Base-by-base conservation (phyloP, 2,888 invertebrate species). In the Parnassius glacialis region DNA sequence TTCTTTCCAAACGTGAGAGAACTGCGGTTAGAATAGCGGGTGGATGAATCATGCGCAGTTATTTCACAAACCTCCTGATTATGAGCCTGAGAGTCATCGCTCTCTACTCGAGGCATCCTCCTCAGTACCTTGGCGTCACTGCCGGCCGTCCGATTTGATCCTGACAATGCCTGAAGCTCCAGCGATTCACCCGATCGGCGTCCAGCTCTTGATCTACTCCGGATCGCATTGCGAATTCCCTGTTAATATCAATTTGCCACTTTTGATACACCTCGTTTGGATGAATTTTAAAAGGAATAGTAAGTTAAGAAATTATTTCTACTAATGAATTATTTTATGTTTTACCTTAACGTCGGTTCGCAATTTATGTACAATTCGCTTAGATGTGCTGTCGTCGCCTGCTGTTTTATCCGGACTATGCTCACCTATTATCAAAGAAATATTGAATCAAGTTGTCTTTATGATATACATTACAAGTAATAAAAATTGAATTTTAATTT, bases 331-430 rank as follows among this genome's bases (percentile, higher is more conserved):
- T 43, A 45, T 45, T 11, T 12, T 10, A 10, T 42, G 7, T 50
- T 71, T 74, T 85, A 92, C 93, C 87, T 96, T 97, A 3, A 97
- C 97, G 84, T 97, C 97, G 74, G 95, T 95, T 68, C 95, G 94
- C 57, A 97, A 90, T 83, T 96, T 96, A 74, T 96, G 96, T 12
- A 97, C 97, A 68, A 97, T 95, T 69, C 95, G 92, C 80, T 95
- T 96, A 12, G 95, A 93, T 48, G 94, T 92, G 78, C 94, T 94
- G 71, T 94, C 94, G 69, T 94, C 94, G 41, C 92, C 92, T n/a
- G 90, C 74, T 64, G 74, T 57, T 71, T 87, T 90, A 41, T 89
- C 90, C 43, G 89, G 88, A 70, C 85, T 87, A 63, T 73, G 69
- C 63, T 92, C 92, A 62, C 80, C 91, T 91, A 74, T 64, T 79